A percentile compares a stretch with the other conserved stretches of the same genome.
phyloP scores from a whole-genome alignment of 2,888 invertebrate genomes.

The Nomada ruficornis region DNA sequence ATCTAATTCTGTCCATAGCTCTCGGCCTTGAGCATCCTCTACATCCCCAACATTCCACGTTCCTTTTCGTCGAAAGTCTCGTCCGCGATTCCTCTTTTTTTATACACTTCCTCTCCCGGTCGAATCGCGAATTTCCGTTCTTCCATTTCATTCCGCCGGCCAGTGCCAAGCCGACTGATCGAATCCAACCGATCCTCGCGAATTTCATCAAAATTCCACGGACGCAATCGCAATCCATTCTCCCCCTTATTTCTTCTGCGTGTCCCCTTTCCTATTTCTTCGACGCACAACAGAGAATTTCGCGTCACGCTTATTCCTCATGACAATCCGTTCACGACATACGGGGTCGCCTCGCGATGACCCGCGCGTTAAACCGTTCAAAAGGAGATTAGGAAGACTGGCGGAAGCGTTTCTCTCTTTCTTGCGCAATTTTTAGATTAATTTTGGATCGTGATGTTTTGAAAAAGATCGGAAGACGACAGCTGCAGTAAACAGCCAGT shows the following conservation, averaged over 20 bases:
- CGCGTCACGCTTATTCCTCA: conserved; percentile 28
- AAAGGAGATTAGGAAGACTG: conserved; percentile 15
- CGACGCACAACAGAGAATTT: conserved; percentile 17
- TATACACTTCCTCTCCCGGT: conserved; percentile 28
- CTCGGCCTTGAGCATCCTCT: conserved; percentile 67
- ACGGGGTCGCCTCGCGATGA: conserved; percentile 19
- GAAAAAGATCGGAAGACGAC: conserved; percentile 10
- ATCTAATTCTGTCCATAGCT: conserved; percentile 69
- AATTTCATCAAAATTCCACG: background rate
- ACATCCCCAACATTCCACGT: conserved; percentile 60
- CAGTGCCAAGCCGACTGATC: conserved; percentile 11
- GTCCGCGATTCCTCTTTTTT: conserved; percentile 20
- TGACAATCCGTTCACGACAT: conserved; percentile 18
- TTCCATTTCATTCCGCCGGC: conserved; percentile 23
- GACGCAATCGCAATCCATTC: background rate
- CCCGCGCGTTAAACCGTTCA: conserved; percentile 17
- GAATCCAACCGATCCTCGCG: conserved; percentile 7
- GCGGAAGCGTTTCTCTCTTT: background rate
- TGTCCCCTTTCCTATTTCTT: background rate
- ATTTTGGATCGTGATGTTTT: conserved; percentile 31
- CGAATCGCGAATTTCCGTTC: conserved; percentile 17
- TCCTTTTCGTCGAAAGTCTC: conserved; percentile 52
- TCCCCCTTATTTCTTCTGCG: background rate
- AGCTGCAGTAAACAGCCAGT: background rate
- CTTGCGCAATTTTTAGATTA: conserved; percentile 48